phyloP scores from a whole-genome alignment of 2,888 invertebrate species.

The Agriopis leucophaearia region DNA sequence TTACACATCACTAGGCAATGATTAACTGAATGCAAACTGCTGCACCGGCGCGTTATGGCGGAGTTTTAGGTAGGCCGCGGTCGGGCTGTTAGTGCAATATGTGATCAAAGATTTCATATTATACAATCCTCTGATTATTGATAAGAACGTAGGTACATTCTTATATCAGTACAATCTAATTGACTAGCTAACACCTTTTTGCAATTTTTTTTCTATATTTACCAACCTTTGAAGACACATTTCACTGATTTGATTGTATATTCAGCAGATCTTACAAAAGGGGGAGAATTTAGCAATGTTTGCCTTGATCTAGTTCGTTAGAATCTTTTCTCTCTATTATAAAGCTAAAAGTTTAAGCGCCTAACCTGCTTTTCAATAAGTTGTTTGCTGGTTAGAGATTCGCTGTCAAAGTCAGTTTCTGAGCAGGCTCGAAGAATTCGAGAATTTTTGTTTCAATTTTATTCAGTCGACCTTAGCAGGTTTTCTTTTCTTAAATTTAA shows the following conservation, averaged over 20 bases:
- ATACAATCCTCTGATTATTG: too few species aligned
- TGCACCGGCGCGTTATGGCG: too few species aligned
- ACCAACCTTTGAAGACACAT: background rate
- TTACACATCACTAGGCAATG: too few species aligned
- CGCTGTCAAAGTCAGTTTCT: slow-evolving; percentile 3
- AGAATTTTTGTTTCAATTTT: background rate
- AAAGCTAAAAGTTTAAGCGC: background rate
- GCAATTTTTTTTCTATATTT: background rate
- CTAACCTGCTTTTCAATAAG: background rate
- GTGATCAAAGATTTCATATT: too few species aligned
- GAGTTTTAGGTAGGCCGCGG: too few species aligned
- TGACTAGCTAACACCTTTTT: background rate
- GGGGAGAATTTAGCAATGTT: too few species aligned
- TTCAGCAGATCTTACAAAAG: background rate
- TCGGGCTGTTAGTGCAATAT: too few species aligned
- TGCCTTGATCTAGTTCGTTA: background rate
- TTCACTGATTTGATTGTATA: background rate
- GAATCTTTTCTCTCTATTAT: background rate
- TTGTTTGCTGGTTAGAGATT: slow-evolving; percentile 10
- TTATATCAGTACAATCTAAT: too few species aligned
- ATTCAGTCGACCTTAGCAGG: background rate
- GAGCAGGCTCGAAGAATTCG: background rate
- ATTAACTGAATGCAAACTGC: too few species aligned
- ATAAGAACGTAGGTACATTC: too few species aligned
- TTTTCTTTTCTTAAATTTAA: slow-evolving; percentile 1